These are phyloP conservation scores for Phoxinus dragarum DNA, from an alignment of 2,797 vertebrate genomes.

Conservation along the genomic window DNA sequence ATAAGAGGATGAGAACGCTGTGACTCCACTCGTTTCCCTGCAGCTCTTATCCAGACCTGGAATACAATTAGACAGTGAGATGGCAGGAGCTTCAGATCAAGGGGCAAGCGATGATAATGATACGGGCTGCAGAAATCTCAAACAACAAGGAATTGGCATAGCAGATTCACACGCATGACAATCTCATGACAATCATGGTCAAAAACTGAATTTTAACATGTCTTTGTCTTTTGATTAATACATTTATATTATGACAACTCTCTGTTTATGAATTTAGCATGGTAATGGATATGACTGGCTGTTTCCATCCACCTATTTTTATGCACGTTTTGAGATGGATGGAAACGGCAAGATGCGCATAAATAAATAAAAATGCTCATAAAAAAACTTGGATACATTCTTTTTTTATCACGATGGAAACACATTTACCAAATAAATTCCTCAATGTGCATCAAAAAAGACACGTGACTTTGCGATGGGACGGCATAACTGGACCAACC, in stretches of 20 bases:
- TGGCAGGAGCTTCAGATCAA: slow-evolving; percentile 31
- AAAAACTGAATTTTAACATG: not conserved
- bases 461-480: too few relatives aligned
- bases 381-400: too few relatives aligned
- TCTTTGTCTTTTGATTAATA: not conserved
- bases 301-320: too few relatives aligned
- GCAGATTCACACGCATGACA: not conserved
- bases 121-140: slow-evolving; percentile 9
- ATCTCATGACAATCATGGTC: not conserved
- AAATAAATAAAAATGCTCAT: too few relatives aligned
- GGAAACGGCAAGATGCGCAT: too few relatives aligned
- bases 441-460: too few relatives aligned
- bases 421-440: too few relatives aligned
- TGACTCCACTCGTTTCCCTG: slow-evolving; percentile 25
- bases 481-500: too few relatives aligned
- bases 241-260: not conserved
- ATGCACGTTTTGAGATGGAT: too few relatives aligned
- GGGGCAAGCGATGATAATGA: slow-evolving; percentile 16
- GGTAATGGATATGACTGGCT: not conserved
- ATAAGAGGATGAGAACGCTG: slow-evolving; percentile 50
- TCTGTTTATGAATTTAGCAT: not conserved
- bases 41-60: slow-evolving; percentile 37
- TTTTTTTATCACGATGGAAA: too few relatives aligned
- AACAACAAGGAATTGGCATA: slow-evolving; percentile 7
- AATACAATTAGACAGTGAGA: slow-evolving; percentile 42